Base-by-base conservation (phyloP, 1,140 invertebrate species). In the Bombus breviceps region DNA sequence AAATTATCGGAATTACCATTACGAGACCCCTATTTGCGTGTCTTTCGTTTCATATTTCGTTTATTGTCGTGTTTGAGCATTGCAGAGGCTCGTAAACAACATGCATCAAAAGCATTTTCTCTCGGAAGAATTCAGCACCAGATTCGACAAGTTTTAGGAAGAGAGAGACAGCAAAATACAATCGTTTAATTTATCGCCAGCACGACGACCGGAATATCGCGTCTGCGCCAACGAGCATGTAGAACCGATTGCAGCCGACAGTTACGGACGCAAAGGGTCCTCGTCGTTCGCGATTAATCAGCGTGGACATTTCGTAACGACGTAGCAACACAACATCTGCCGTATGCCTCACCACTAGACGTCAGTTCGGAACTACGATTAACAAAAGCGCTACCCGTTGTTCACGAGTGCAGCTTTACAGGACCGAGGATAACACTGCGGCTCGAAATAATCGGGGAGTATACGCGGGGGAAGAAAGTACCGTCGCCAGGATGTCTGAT, bases 281-380 rank as follows among this genome's bases (percentile, higher is more conserved):
- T 94, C 90, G 85, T 92, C 85, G 91, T 91, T 75, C 87, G 91
- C 91, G 91, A 94, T 94, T 94, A 94, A 94, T 94, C 93, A 94
- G 90, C 89, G 89, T 77, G 91, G 90, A 93, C 93, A 93, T 94
- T 94, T 93, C 89, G 92, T 92, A 92, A 92, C 91, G 91, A 92
- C 91, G 89, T 91, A 83, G 88, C 90, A 85, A 94, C 91, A 91
- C 86, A 94, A 93, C 93, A 93, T 93, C 91, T 93, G 91, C 89
- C 91, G 89, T 90, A 41, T 91, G 92, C 89, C 89, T 78, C 76
- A 81, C 89, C 91, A 92, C 92, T 94, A 92, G 88, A 93, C 85
- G 92, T 93, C 91, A 91, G 82, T 76, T 71, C 85, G 72, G 75
- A 22, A 25, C 53, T n/a, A 62, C 41, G 78, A 88, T 72, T 75